Evolutionary conservation across 2,888 invertebrate species (phyloP).

Genomic region (Gastrophysa polygoni): DNA sequence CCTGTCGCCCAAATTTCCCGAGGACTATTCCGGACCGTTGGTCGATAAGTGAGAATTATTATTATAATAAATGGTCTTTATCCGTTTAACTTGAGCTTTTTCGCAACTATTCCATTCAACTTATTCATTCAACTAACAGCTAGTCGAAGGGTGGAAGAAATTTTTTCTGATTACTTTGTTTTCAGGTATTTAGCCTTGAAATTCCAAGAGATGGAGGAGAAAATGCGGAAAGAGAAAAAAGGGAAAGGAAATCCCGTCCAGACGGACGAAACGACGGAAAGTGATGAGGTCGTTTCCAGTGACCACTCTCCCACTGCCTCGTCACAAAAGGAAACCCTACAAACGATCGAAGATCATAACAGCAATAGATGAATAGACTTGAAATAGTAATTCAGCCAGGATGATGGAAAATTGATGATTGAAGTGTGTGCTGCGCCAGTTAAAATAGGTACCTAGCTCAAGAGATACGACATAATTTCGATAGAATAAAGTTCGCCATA

Average conservation of each 20-base stretch:
- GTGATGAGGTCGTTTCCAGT: conserved; percentile 42
- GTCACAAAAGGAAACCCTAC: conserved; percentile 30
- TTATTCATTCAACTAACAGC: too few relatives aligned
- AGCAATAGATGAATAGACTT: conserved; percentile 12
- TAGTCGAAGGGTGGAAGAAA: too few relatives aligned
- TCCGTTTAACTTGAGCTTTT: too few relatives aligned
- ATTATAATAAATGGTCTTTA: too few relatives aligned
- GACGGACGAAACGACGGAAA: conserved; percentile 39
- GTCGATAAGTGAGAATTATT: conserved; percentile 74
- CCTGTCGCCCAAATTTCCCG: conserved; percentile 85
- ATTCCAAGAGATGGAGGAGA: conserved; percentile 86
- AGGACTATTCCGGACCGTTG: conserved; percentile 86
- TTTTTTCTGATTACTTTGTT: conserved; percentile 35
- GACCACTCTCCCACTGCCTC: conserved; percentile 28
- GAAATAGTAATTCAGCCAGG: too few relatives aligned
- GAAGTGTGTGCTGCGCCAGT: not conserved
- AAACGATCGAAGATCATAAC: conserved; percentile 34
- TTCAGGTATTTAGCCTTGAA: conserved; percentile 79
- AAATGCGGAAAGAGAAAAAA: conserved; percentile 73
- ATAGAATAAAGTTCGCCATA: not conserved
- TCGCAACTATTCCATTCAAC: too few relatives aligned
- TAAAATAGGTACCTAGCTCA: too few relatives aligned
- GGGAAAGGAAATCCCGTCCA: conserved; percentile 55
- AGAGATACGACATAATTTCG: too few relatives aligned
- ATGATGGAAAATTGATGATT: too few relatives aligned